Evolutionary conservation across 1,140 invertebrate species (phyloP), one percentile per base, ranked within the genome.

Genomic region (Diorhabda carinulata): DNA sequence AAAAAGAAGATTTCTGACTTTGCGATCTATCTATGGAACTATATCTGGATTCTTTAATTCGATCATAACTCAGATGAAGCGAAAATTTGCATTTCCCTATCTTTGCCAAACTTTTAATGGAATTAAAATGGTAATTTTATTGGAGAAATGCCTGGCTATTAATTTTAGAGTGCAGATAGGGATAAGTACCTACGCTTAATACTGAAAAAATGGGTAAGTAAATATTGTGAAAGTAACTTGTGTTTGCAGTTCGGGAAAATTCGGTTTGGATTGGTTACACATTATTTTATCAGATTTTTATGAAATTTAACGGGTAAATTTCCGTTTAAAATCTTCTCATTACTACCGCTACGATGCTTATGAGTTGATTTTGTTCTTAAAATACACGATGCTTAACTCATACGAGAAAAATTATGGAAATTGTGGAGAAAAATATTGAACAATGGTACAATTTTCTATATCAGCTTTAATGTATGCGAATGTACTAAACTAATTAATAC

Each of bases 71-170:
- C 59, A 71, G 66, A 64, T 65, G 70, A 57, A 64, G 63, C 63
- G 61, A 57, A 64, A 68, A 71, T 71, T 71, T 68, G 66, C 67
- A 70, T 71, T 71, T 68, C 60, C 70, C 62, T 71, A 71, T 71
- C 70, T 71, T 67, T 61, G 66, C 66, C 66, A 67, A 67, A 67
- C 66, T 67, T 67, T 67, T 67, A 67, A 67, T 67, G 66, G 66
- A 67, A 61, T 67, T 67, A 47, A 67, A 67, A 67, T 67, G 66
- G 43, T 61, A 67, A 67, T 67, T 67, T 67, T 67, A 67, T 63
- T 45, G 43, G 42, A 5, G 61, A 44, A 43, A 10, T 42, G 61
- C 42, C 10, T 47, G 10, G 43, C 47, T 44, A 44, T 45, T 63
- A 63, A 63, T 63, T 63, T 44, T 44, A 40, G n/a, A 63, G 61